Evolutionary conservation across 2,888 invertebrate species (phyloP).

Genomic region (Caenorhabditis sp.): DNA sequence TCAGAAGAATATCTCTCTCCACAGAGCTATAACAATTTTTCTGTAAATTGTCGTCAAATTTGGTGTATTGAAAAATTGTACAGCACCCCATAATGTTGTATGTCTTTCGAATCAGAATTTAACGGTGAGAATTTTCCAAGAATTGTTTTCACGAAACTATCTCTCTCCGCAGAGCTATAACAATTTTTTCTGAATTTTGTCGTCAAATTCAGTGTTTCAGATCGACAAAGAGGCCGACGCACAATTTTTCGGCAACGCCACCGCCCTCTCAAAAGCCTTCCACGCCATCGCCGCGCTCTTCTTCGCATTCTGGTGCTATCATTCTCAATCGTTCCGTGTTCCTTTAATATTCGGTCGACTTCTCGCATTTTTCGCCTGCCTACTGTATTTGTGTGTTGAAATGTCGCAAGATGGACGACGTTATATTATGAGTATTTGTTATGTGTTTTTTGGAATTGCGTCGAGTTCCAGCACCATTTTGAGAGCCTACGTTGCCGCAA

Average conservation of each 20-base stretch:
- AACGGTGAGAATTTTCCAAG: too few species aligned
- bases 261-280: constrained; percentile 44
- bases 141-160: too few species aligned
- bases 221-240: constrained; percentile 50
- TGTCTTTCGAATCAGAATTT: too few species aligned
- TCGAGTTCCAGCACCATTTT: constrained; percentile 40
- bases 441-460: constrained; percentile 48
- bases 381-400: constrained; percentile 49
- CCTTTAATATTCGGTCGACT: constrained; percentile 43
- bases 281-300: constrained; percentile 50
- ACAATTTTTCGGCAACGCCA: constrained; percentile 51
- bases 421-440: constrained; percentile 45
- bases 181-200: too few species aligned
- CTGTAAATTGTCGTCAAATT: too few species aligned
- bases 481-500: constrained; percentile 46
- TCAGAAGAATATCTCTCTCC: too few species aligned
- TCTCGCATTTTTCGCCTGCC: constrained; percentile 46
- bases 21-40: too few species aligned
- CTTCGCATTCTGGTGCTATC: constrained; percentile 50
- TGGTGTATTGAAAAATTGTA: too few species aligned
- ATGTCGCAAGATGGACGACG: constrained; percentile 38
- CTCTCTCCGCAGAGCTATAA: too few species aligned
- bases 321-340: constrained; percentile 16
- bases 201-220: constrained; percentile 14
- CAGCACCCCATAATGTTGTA: too few species aligned